A percentile compares a stretch with the other conserved stretches of the same genome.
Conservation (phyloP, 2,888 invertebrate species). For the Diploptera punctata region DNA sequence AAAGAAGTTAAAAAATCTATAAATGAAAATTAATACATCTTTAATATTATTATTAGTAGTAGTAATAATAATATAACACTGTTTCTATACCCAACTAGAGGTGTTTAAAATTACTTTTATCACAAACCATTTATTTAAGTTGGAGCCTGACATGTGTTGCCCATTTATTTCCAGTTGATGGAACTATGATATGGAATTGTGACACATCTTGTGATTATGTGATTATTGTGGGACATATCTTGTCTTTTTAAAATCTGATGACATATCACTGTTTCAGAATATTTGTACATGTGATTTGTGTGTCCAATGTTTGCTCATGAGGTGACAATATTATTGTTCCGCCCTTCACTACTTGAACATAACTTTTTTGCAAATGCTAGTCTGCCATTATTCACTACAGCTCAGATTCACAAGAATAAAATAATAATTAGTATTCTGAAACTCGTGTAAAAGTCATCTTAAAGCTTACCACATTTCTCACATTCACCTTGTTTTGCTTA, state of each 20-base stretch:
- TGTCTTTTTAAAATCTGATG: background rate
- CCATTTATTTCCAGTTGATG: too few relatives aligned
- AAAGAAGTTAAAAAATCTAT: too few relatives aligned
- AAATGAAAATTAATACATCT: too few relatives aligned
- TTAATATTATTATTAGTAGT: too few relatives aligned
- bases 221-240: background rate
- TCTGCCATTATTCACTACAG: background rate
- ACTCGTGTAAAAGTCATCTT: background rate
- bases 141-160: too few relatives aligned
- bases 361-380: background rate
- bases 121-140: too few relatives aligned
- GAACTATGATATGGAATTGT: too few relatives aligned
- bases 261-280: slow-evolving; percentile 14
- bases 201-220: slow-evolving; percentile 8
- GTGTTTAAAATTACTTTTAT: too few relatives aligned
- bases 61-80: too few relatives aligned
- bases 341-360: slow-evolving; percentile 18
- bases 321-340: slow-evolving; percentile 16
- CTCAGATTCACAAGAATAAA: slow-evolving; percentile 8
- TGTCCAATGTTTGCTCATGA: slow-evolving; percentile 16
- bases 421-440: background rate
- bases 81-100: too few relatives aligned
- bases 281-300: background rate
- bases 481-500: too few relatives aligned
- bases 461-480: too few relatives aligned